Evolutionary conservation across 2,113 vertebrate species (phyloP).

Genomic region (Hylia prasina): DNA sequence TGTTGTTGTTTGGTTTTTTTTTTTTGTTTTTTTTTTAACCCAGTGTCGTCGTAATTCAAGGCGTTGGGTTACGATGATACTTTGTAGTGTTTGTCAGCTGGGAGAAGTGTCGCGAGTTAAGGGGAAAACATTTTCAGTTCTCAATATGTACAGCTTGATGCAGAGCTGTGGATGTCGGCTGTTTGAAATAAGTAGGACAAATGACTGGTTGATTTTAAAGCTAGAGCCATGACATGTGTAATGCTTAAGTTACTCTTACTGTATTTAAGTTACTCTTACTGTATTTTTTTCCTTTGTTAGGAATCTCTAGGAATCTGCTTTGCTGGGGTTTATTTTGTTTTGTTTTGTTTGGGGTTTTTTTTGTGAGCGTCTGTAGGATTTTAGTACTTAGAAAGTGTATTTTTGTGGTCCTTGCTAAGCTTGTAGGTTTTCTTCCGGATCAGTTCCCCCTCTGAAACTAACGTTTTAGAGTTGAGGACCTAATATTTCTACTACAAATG

Average conservation of each 20-base stretch:
- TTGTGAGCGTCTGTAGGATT: background rate
- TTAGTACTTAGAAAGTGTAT: background rate
- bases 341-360: background rate
- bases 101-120: background rate
- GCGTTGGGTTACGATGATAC: background rate
- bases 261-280: background rate
- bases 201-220: background rate
- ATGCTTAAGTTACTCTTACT: background rate
- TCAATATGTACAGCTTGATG: fast-evolving
- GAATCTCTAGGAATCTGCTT: background rate
- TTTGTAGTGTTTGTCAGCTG: background rate
- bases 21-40: background rate
- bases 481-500: background rate
- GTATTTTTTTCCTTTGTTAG: background rate
- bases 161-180: background rate
- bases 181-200: background rate
- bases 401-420: background rate
- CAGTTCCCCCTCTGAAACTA: background rate
- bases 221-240: background rate
- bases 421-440: background rate
- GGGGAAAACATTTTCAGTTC: fast-evolving
- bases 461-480: background rate
- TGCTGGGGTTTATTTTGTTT: background rate
- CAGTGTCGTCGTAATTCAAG: fast-evolving
- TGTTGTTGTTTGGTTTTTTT: background rate